A percentile compares a stretch with the other conserved stretches of the same genome.
Conservation (phyloP, 2,797 vertebrate species). For the Muraenolepis orangiensis region DNA sequence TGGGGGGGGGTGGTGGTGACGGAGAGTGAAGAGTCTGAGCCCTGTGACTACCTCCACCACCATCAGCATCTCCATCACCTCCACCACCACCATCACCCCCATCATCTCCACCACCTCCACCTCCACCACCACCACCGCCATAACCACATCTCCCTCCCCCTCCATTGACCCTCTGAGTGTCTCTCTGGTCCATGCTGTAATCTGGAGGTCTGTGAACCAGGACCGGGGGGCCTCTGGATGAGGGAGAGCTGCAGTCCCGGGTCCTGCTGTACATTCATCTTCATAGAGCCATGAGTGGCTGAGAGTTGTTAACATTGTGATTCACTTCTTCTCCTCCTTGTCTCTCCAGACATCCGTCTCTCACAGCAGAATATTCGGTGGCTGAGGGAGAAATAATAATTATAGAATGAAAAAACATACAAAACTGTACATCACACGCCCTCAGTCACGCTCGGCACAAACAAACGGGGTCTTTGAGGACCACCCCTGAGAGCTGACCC, state of each 20-base stretch:
- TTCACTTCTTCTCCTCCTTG: constrained; percentile 26
- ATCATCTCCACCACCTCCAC: not conserved
- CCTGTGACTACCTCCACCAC: constrained; percentile 12
- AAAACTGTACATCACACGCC: not conserved
- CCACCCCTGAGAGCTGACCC: constrained; percentile 71
- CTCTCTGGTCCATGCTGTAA: not conserved
- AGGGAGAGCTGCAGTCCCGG: not conserved
- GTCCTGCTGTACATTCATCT: constrained; percentile 44
- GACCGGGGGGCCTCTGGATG: too few relatives aligned
- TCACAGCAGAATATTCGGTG: not conserved
- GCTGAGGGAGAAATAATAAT: not conserved
- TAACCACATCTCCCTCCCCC: too few relatives aligned
- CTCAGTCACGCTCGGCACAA: constrained; percentile 27
- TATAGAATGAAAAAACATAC: not conserved
- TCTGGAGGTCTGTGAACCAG: not conserved
- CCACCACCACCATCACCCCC: not conserved
- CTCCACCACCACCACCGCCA: not conserved
- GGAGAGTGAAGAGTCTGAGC: constrained; percentile 27
- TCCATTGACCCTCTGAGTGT: not conserved
- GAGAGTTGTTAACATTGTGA: constrained; percentile 40
- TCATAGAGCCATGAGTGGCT: constrained; percentile 47
- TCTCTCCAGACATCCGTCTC: not conserved
- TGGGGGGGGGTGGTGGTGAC: constrained; percentile 38
- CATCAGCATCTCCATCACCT: not conserved
- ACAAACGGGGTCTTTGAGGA: constrained; percentile 54